Conservation (phyloP, 1,140 invertebrate genomes). For the Panulirus ornatus region DNA sequence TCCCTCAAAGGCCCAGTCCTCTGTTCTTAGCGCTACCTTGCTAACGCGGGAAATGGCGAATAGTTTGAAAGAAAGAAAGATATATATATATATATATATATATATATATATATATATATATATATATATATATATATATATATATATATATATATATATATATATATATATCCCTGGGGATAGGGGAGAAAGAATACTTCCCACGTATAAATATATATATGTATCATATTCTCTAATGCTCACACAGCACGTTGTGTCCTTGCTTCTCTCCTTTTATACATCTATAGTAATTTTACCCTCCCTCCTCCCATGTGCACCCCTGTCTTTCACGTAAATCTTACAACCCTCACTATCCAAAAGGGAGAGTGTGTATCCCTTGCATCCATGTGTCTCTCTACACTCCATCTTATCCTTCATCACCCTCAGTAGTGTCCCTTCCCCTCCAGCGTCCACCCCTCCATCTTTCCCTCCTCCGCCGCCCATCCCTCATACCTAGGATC, state of each 20-base stretch:
- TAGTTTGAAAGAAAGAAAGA: too few relatives aligned
- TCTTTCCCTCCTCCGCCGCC: not conserved
- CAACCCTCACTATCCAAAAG: not conserved
- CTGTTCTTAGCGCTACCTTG: too few relatives aligned
- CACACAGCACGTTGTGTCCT: not conserved
- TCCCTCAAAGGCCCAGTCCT: too few relatives aligned
- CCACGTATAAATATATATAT: too few relatives aligned
- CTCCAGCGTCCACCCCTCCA: not conserved
- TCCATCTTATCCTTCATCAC: not conserved
- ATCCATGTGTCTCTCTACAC: not conserved
- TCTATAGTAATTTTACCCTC: not conserved
- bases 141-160: not conserved
- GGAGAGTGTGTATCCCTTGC: too few relatives aligned
- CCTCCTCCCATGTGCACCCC: not conserved
- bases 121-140: not conserved
- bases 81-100: too few relatives aligned
- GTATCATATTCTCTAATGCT: not conserved
- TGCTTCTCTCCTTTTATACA: not conserved
- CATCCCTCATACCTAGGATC: constrained; percentile 21
- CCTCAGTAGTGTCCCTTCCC: not conserved
- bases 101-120: too few relatives aligned
- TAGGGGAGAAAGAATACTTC: too few relatives aligned
- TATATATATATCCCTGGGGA: too few relatives aligned
- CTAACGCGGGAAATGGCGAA: too few relatives aligned
- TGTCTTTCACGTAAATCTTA: not conserved